Base-by-base conservation (phyloP, 2,113 vertebrate species). In the Gorsachius goisagi region DNA sequence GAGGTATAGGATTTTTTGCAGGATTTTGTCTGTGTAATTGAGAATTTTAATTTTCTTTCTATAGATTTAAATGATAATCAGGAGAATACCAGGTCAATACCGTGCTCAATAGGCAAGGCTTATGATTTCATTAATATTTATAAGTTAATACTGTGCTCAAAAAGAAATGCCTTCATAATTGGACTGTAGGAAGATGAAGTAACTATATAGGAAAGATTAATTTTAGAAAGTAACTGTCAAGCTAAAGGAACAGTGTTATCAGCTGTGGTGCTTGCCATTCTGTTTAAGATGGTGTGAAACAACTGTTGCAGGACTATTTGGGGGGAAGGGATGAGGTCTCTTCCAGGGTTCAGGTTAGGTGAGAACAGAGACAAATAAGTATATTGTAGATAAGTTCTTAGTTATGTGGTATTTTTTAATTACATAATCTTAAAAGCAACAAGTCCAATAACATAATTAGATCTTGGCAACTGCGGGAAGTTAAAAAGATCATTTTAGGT, bases 181-280 rank as follows among this genome's bases (percentile, higher is more conserved):
- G 82, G 37, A 33, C 93, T 80, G 88, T 90, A 88, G 90, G 88
- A 93, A 93, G 82, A 92, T 94, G 81, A 91, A 84, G 85, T 91
- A 96, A 92, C 90, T 95, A 88, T 84, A 82, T 90, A 63, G 45
- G 81, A 94, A 89, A 93, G 16, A 68, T 77, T 96, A 96, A 94
- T 97, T 95, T 93, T 96, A 90, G 95, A 88, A 94, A 92, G 67
- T 88, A 85, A 76, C 94, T 95, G 93, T 94, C 89, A 90, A 80
- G 72, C 47, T 92, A 93, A 74, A 83, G 85, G 71, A 96, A 67
- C 82, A 91, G 74, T 88, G 68, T 59, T 94, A 81, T 93, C 90
- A 93, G 85, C 88, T 94, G 85, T 58, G 83, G 67, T 80, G 50
- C 91, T 96, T 30, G 0, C 88, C 41, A 67, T 93, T 80, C 88